Evolutionary conservation across 1,140 invertebrate genomes (phyloP), one percentile per base, ranked within the genome.

Genomic region (Caenorhabditis remanei): DNA sequence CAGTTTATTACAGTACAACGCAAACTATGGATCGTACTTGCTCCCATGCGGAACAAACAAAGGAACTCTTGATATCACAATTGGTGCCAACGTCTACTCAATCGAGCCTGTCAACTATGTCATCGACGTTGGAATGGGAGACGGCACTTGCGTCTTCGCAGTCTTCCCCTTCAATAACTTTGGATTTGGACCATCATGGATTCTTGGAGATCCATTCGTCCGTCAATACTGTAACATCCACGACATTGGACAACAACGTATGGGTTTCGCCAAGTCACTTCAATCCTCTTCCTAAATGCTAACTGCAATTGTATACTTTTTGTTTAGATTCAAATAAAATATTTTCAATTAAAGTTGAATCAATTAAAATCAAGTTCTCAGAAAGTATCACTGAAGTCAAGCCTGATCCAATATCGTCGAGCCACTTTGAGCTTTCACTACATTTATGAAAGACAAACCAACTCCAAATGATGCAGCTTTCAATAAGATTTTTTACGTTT

Each of bases 141-240:
- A 85, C 61, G 50, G 50, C 50, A 84, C 48, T n/a, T 90, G 90
- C 82, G 53, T 87, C 56, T 65, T 90, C n/a, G 89, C 85, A 24
- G 55, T 90, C 87, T 90, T 90, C 65, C n/a, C 89, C 21, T 90
- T 88, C 82, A 71, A 89, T 56, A 75, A 50, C 55, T 85, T 85
- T 48, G 88, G 88, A 16, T 89, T 86, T 24, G 90, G 90, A 85
- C 89, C 89, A 55, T 8, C 84, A 48, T 91, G 90, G 90, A 91
- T 90, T 83, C 89, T 91, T 16, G 90, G 89, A 63, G 90, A 90
- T 79, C 90, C 88, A 43, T 90, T 91, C 58, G 91, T 91, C 63
- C 89, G 90, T 46, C 83, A 90, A 85, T 90, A 88, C 83, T 90
- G 90, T 67, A 82, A 90, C 16, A 82, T 90, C 75, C 85, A 90